These are phyloP conservation scores for Phalacrocorax pelagicus DNA, from an alignment of 2,113 vertebrate species.

Conservation along the genomic window DNA sequence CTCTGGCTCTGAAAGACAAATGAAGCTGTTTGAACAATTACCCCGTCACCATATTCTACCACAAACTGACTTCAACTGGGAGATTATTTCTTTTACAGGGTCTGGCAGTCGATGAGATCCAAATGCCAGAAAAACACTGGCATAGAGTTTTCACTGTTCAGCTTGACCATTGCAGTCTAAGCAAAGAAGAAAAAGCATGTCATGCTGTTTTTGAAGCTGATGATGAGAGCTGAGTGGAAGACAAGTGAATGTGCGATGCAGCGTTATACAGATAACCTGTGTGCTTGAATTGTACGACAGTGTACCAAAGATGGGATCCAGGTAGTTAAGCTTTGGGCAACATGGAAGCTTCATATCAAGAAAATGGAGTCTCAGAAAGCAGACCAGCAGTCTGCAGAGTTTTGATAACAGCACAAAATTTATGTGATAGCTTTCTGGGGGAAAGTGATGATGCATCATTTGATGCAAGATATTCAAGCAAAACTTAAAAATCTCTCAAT, in stretches of 20 bases:
- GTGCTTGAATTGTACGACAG: not conserved
- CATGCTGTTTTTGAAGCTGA: not conserved
- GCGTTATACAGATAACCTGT: not conserved
- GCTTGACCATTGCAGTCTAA: slow-evolving; percentile 1
- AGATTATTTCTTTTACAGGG: not conserved
- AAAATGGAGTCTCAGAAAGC: not conserved
- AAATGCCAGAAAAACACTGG: slow-evolving; percentile 28
- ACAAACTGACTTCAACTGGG: not conserved
- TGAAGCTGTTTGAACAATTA: not conserved
- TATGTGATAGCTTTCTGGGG: not conserved
- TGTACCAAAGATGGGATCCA: not conserved
- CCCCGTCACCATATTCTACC: not conserved
- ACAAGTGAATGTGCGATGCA: rapidly evolving
- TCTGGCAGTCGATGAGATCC: not conserved
- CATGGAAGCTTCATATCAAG: not conserved
- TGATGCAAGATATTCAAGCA: not conserved
- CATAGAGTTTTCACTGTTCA: not conserved
- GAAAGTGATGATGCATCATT: not conserved
- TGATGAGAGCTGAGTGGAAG: not conserved
- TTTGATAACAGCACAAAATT: not conserved
- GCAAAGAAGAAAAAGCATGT: not conserved
- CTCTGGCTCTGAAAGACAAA: not conserved
- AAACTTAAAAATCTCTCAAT: not conserved
- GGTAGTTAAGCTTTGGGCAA: not conserved
- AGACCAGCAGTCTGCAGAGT: not conserved